A percentile compares a stretch with the other conserved stretches of the same genome.
Conservation (phyloP, 2,888 invertebrate genomes). For the Pristionchus japonicus region DNA sequence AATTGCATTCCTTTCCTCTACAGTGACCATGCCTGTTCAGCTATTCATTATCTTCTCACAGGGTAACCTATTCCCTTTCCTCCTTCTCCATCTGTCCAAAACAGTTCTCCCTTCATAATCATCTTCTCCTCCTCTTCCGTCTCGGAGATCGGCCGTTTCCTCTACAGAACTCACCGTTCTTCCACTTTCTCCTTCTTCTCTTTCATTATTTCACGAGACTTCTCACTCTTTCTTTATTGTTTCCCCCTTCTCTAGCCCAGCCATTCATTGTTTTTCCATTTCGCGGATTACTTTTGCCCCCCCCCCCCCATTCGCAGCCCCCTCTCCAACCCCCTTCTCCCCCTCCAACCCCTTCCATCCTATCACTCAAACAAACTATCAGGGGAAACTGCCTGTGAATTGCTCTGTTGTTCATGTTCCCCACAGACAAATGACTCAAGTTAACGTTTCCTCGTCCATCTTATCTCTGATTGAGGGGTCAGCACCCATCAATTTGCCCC, state of each 20-base stretch:
- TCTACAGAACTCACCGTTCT: neutral
- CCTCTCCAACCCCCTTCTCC: neutral
- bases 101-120: neutral
- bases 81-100: neutral
- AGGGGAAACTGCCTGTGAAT: neutral
- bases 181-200: neutral
- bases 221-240: conserved; percentile 21
- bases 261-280: conserved; percentile 22
- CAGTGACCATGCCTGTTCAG: neutral
- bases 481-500: too few relatives aligned
- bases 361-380: neutral
- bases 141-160: neutral
- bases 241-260: neutral
- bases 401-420: neutral
- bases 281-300: conserved; percentile 8
- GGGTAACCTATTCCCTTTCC: neutral
- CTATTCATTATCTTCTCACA: neutral
- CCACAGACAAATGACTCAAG: neutral
- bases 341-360: neutral
- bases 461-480: too few relatives aligned
- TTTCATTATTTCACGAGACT: neutral
- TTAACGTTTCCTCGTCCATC: too few relatives aligned
- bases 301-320: neutral
- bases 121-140: neutral
- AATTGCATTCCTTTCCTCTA: neutral